Base-by-base conservation (phyloP, 1,140 invertebrate species). In the Orchestia grillus region DNA sequence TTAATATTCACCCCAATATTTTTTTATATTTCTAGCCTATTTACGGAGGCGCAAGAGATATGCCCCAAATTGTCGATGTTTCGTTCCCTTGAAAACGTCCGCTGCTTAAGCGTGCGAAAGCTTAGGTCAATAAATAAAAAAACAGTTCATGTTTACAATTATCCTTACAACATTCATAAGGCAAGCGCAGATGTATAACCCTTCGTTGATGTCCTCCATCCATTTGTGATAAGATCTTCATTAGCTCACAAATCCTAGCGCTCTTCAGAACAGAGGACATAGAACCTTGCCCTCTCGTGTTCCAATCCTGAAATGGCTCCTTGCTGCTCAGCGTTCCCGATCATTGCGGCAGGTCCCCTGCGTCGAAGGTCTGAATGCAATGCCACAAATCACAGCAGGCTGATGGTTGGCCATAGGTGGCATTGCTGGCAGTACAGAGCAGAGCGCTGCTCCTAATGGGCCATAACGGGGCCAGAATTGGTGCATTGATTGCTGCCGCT, bases 381-480 rank as follows among this genome's bases (percentile, higher is more conserved):
- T 77, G 62, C 28, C 62, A 77, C 62, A 77, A 77, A 77, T 77
- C 62, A 28, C 62, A 77, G 62, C 62, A 15, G 62, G 15, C 62
- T 77, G 62, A 77, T 77, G 62, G 62, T 77, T 28, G 62, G 62
- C 36, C 62, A 77, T 77, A 77, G 62, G 62, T 28, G 15, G 62
- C 62, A 77, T 77, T 77, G 62, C 62, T 28, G 62, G 62, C 62
- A 8, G 62, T 77, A 77, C 62, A 77, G 62, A 77, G 62, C 62
- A 77, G 62, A 77, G 62, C 62, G 11, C 62, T 19, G 62, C 62
- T 77, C 62, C 62, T 77, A 77, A 77, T 77, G 62, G 62, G 62
- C 62, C 62, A 77, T 77, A 77, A 77, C 62, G 62, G 62, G 62
- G 62, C 62, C 62, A 77, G 62, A 77, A 77, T 77, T 77, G 62